Conservation (phyloP, 2,113 vertebrate genomes). For the Phaethon lepturus region DNA sequence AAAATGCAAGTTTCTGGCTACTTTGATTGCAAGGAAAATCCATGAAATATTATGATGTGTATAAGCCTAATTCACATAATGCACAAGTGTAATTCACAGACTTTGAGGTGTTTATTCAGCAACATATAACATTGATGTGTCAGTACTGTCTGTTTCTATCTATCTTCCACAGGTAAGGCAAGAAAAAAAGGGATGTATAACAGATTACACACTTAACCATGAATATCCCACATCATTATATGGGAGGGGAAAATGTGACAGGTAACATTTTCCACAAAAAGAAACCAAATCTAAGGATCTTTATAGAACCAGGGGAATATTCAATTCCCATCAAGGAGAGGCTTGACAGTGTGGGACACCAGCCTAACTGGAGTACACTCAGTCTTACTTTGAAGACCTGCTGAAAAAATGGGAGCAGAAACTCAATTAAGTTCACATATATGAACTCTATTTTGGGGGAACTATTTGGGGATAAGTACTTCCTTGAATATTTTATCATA, state of each 20-base stretch:
- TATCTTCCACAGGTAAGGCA: background rate
- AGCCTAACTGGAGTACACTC: background rate
- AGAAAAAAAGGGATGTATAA: background rate
- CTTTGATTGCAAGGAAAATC: background rate
- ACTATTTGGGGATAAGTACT: background rate
- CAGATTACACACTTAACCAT: background rate
- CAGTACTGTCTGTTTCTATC: background rate
- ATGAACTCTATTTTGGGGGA: background rate
- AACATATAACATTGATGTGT: background rate
- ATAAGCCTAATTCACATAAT: background rate
- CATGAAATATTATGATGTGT: background rate
- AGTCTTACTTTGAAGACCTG: background rate
- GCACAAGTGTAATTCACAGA: background rate
- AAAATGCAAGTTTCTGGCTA: background rate
- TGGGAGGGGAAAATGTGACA: accelerated
- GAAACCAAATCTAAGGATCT: background rate
- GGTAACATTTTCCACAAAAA: background rate
- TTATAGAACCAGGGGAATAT: background rate
- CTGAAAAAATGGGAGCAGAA: background rate
- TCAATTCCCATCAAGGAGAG: background rate
- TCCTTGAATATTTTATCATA: background rate
- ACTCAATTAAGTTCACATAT: background rate
- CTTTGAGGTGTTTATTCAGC: background rate
- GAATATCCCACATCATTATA: background rate
- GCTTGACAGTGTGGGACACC: background rate